These are phyloP conservation scores for Eira barbara DNA, from an alignment of 2,113 vertebrate genomes.

Conservation along the genomic window DNA sequence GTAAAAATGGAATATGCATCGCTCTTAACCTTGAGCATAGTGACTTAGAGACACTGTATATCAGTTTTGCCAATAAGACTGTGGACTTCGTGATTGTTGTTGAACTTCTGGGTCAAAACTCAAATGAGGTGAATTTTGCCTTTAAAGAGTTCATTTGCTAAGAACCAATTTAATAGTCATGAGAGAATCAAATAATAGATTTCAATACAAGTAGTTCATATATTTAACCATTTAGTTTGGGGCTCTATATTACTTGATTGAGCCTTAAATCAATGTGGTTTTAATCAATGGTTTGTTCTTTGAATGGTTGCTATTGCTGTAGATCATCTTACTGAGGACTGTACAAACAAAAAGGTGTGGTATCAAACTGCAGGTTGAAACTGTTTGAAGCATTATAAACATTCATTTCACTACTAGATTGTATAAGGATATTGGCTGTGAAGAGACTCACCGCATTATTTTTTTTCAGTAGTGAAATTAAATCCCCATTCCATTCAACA, in stretches of 20 bases:
- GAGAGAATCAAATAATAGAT: constrained; percentile 75
- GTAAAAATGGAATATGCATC: constrained; percentile 92
- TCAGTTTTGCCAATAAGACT: constrained; percentile 92
- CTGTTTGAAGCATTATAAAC: constrained; percentile 76
- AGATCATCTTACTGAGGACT: constrained; percentile 80
- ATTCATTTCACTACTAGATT: constrained; percentile 81
- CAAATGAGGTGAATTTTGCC: constrained; percentile 89
- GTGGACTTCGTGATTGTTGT: constrained; percentile 89
- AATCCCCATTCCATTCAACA: constrained; percentile 72
- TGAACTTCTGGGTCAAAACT: constrained; percentile 92
- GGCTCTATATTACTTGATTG: constrained; percentile 71
- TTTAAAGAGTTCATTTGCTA: constrained; percentile 85
- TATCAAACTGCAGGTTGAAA: constrained; percentile 76
- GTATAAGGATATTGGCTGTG: constrained; percentile 81
- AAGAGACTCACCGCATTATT: constrained; percentile 72
- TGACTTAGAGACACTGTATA: constrained; percentile 92
- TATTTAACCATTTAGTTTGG: constrained; percentile 77
- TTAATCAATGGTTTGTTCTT: constrained; percentile 82
- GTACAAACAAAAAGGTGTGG: constrained; percentile 80
- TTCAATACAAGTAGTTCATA: constrained; percentile 78
- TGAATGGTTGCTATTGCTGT: constrained; percentile 81
- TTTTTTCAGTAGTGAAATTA: constrained; percentile 74
- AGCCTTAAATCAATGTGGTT: constrained; percentile 80
- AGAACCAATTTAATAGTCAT: constrained; percentile 81
- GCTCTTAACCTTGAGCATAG: constrained; percentile 91